phyloP scores from a whole-genome alignment of 2,113 vertebrate genomes.

The Myotis brandtii region DNA sequence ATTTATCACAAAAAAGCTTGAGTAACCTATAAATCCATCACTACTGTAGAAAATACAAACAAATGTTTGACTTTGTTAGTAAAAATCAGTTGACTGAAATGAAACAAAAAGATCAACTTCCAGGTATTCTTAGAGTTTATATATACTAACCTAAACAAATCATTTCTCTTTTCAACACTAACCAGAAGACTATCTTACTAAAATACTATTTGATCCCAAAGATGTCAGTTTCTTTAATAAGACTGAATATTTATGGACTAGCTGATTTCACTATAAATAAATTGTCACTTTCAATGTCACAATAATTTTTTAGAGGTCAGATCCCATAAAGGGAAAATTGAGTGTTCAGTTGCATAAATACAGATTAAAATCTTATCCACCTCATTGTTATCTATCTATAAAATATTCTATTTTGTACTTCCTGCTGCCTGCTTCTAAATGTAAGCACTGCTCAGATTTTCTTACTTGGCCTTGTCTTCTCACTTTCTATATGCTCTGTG shows the following conservation, averaged over 20 bases:
- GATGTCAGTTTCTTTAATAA: slow-evolving; percentile 2
- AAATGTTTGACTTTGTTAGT: slow-evolving; percentile 39
- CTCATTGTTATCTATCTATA: neutral
- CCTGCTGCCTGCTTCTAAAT: neutral
- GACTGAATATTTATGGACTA: neutral
- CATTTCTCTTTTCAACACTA: neutral
- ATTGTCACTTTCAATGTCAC: neutral
- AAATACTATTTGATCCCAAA: slow-evolving; percentile 35
- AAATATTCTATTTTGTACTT: neutral
- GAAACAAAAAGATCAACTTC: neutral
- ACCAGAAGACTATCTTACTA: neutral
- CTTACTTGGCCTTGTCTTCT: neutral
- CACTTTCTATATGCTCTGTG: neutral
- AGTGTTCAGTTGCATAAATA: neutral
- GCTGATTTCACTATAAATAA: slow-evolving; percentile 25
- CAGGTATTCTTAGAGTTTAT: slow-evolving; percentile 17
- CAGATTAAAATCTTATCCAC: neutral
- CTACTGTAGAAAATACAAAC: slow-evolving; percentile 12
- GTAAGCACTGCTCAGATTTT: neutral
- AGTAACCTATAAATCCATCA: slow-evolving; percentile 40
- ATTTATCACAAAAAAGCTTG: slow-evolving; percentile 54
- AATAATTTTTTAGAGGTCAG: neutral
- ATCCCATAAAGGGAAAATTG: neutral
- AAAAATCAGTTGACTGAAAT: slow-evolving; percentile 55
- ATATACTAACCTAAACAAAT: neutral